These are phyloP conservation scores for Apteryx owenii DNA, from an alignment of 2,113 vertebrate species.

Conservation along the genomic window DNA sequence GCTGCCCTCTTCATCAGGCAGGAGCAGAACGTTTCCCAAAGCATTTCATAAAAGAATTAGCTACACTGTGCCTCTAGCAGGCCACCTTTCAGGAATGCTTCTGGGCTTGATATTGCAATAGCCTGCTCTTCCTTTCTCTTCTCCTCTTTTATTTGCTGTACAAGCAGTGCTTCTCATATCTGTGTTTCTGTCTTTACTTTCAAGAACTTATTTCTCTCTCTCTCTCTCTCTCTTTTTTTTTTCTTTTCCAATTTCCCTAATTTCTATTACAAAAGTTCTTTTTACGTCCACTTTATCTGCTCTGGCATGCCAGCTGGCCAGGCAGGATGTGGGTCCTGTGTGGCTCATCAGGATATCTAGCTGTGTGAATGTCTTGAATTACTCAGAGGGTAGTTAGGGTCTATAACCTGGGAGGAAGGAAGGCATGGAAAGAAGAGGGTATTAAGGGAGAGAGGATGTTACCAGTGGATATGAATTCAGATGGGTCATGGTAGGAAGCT, in stretches of 20 bases:
- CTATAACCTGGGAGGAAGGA: background rate
- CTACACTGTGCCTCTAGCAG: background rate
- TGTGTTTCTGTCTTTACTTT: background rate
- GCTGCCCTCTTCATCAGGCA: background rate
- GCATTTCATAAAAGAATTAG: background rate
- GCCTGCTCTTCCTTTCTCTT: background rate
- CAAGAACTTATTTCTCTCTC: background rate
- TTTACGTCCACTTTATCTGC: background rate
- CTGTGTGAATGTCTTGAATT: too few species aligned
- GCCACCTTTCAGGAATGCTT: background rate
- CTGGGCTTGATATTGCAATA: background rate
- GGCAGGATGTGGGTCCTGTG: background rate
- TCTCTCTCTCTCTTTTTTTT: too few species aligned
- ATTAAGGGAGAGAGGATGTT: background rate
- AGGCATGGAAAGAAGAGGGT: background rate
- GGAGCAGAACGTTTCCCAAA: background rate
- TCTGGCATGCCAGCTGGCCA: background rate
- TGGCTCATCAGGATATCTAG: accelerated
- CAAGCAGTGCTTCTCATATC: background rate
- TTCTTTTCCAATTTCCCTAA: accelerated
- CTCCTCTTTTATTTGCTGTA: background rate
- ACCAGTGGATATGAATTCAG: background rate
- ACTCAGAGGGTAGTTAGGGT: background rate
- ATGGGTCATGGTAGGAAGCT: background rate
- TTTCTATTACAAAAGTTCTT: background rate